Evolutionary conservation across 1,140 invertebrate species (phyloP).

Genomic region (Helicorthomorpha holstii): DNA sequence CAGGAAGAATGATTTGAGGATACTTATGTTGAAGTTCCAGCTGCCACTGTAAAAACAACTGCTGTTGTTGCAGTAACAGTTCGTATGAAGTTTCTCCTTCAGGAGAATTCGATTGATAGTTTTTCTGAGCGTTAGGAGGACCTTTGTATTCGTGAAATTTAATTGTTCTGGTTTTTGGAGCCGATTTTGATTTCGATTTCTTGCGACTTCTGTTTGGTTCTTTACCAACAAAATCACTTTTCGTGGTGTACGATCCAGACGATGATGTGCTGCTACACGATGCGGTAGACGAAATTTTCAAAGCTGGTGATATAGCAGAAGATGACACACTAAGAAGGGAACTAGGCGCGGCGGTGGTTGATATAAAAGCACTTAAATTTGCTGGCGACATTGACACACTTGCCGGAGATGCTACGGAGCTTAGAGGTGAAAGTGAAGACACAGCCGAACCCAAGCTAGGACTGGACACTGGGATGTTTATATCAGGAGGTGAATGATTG

Average conservation of each 20-base stretch:
- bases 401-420: slow-evolving; percentile 11
- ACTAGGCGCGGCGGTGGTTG: slow-evolving; percentile 11
- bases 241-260: neutral
- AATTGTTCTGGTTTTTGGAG: slow-evolving; percentile 71
- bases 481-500: neutral
- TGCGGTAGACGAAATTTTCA: neutral
- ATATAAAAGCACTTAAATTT: neutral
- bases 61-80: slow-evolving; percentile 79
- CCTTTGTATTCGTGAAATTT: slow-evolving; percentile 99
- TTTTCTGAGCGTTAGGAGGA: slow-evolving; percentile 74
- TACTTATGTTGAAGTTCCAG: slow-evolving; percentile 62
- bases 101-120: slow-evolving; percentile 17
- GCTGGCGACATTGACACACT: slow-evolving; percentile 4
- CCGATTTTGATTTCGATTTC: slow-evolving; percentile 65
- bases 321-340: slow-evolving; percentile 17
- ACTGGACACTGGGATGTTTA: slow-evolving; percentile 13
- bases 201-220: slow-evolving; percentile 56
- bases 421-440: slow-evolving; percentile 12
- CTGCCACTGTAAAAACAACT: slow-evolving; percentile 77
- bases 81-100: slow-evolving; percentile 72
- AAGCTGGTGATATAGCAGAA: neutral
- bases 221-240: slow-evolving; percentile 25
- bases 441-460: slow-evolving; percentile 10
- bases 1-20: slow-evolving; percentile 57
- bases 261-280: too few species aligned